Evolutionary conservation across 2,888 invertebrate genomes (phyloP).

Genomic region (Thymelicus acteon): DNA sequence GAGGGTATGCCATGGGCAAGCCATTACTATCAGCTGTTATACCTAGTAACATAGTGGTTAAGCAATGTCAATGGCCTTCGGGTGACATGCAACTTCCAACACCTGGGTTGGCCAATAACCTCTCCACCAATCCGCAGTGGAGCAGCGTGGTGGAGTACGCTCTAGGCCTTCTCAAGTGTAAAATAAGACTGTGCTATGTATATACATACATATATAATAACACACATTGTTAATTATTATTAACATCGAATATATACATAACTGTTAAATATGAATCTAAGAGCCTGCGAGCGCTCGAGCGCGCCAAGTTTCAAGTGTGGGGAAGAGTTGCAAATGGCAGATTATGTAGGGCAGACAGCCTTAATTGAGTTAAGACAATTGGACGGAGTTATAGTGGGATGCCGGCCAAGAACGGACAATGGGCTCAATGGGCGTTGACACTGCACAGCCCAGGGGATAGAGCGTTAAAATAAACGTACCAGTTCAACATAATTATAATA

Average conservation of each 20-base stretch:
- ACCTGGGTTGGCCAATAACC: no score
- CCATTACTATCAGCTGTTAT: no score
- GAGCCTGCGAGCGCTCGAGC: slow-evolving; percentile 25
- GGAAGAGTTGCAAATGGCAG: slow-evolving; percentile 36
- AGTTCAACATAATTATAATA: not conserved
- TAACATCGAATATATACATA: not conserved
- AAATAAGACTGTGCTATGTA: no score
- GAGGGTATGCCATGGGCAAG: no score
- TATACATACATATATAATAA: no score
- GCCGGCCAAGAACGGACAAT: slow-evolving; percentile 35
- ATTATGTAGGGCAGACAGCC: slow-evolving; percentile 35
- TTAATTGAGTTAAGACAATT: slow-evolving; percentile 38
- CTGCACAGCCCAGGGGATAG: slow-evolving; percentile 11
- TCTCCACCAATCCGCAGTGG: no score
- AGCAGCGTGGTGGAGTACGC: no score
- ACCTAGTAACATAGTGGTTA: no score
- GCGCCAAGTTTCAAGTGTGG: slow-evolving; percentile 35
- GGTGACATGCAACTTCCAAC: no score
- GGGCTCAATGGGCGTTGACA: slow-evolving; percentile 30
- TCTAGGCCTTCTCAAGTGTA: no score
- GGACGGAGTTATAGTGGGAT: slow-evolving; percentile 36
- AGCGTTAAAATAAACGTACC: slow-evolving; percentile 17
- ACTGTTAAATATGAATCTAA: slow-evolving; percentile 26
- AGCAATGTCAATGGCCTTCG: no score
- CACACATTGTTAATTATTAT: not conserved